Base-by-base conservation (phyloP, 2,797 vertebrate species). In the Diplodus puntazzo region DNA sequence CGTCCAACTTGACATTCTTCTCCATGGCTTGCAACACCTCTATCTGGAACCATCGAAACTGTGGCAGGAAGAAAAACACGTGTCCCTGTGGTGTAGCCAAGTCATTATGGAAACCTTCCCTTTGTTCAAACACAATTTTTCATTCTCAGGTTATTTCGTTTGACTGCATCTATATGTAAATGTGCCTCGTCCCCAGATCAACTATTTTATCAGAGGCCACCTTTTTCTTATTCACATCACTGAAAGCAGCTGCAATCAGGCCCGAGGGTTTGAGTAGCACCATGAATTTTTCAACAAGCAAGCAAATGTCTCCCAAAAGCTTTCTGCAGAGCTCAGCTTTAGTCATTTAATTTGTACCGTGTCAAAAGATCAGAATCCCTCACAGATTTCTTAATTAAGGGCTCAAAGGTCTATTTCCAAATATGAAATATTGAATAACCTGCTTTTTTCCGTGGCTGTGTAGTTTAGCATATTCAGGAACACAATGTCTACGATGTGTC, bases 1-100 rank as follows among this genome's bases (percentile, higher is more conserved):
- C 95, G 11, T 99, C 98, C 93, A 99, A 84, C 88, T 97, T 97
- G 68, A 96, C 95, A 55, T 99, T 99, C 93, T 98, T 97, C 86
- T 98, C 98, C 97, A 99, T 97, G 73, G 97, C 97, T 90, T 98
- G 97, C 66, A 99, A 81, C 74, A 99, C 95, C 54, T 99, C 98
- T 2, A 96, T 85, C 0, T 98, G 97, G 90, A 99, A 98, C 21
- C 97, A 99, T 87, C 96, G 94, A 76, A 99, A 97, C 98, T 99
- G 89, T 7, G 62, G 64, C 57, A 65, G 11, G 18, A 64, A 79
- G 45, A 0, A 71, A 73, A 60, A 54, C 59, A 76, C 39, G 3
- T 1, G 20, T 23, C 17, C 7, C n/a, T 11, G 48, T 34, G 49
- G 74, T 66, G 46, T 2, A 49, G 27, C 52, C 4, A 7, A 45